A percentile compares a stretch with the other conserved stretches of the same genome.
Conservation (phyloP, 2,797 vertebrate genomes). For the Gymnothorax reevesii region DNA sequence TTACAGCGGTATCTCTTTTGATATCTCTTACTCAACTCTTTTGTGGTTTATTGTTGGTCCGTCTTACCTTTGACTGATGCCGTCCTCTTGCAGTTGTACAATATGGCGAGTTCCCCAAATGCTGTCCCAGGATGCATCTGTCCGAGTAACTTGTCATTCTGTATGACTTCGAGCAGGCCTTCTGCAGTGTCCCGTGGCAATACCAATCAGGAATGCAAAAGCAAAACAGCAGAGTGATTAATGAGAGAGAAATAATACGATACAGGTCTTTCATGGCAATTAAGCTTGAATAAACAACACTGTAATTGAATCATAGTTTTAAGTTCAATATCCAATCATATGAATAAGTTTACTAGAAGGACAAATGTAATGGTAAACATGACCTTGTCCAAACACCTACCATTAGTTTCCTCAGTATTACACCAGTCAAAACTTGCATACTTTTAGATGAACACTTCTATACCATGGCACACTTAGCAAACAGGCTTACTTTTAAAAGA, state of each 20-base stretch:
- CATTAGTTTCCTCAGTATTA: background rate
- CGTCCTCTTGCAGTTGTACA: slow-evolving; percentile 82
- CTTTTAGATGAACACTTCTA: background rate
- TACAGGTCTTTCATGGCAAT: background rate
- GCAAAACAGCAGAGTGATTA: background rate
- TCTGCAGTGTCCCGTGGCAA: slow-evolving; percentile 52
- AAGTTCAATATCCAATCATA: background rate
- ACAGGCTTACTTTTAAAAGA: background rate
- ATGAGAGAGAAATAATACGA: background rate
- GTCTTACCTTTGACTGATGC: slow-evolving; percentile 76
- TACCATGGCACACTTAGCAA: background rate
- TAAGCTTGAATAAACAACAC: background rate
- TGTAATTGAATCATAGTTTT: background rate
- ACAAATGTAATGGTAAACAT: background rate
- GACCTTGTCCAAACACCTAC: background rate
- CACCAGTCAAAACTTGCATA: background rate
- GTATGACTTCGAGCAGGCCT: slow-evolving; percentile 75
- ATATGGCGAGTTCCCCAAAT: slow-evolving; percentile 78
- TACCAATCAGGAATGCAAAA: background rate
- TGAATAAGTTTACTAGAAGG: background rate
- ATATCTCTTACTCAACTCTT: background rate
- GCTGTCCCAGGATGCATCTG: slow-evolving; percentile 76
- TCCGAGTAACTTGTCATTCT: slow-evolving; percentile 73
- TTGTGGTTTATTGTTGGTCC: no score
- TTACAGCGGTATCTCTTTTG: no score